Conservation (phyloP, 2,113 vertebrate genomes). For the Pogona vitticeps region DNA sequence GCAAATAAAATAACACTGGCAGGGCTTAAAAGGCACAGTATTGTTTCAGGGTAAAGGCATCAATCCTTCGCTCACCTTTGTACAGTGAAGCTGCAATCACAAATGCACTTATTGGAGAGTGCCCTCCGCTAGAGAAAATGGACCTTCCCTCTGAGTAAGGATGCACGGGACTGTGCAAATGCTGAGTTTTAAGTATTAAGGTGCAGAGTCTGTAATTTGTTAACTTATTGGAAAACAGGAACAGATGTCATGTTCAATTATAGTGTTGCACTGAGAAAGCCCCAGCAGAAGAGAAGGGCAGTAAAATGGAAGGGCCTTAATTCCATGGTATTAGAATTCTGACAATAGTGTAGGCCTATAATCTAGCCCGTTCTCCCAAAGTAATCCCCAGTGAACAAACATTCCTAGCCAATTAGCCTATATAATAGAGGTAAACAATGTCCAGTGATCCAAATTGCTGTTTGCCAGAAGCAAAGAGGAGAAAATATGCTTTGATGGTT, state of each 20-base stretch:
- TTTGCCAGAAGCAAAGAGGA: not conserved
- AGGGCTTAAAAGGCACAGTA: not conserved
- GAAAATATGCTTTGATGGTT: not conserved
- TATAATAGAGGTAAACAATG: not conserved
- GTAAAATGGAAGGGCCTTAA: constrained; percentile 12
- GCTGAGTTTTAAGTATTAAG: not conserved
- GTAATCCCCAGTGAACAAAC: constrained; percentile 11
- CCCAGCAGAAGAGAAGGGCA: not conserved
- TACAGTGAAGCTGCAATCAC: not conserved
- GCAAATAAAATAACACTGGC: not conserved
- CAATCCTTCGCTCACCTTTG: not conserved
- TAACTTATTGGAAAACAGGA: constrained; percentile 11
- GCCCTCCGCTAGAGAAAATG: not conserved
- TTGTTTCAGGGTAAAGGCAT: not conserved
- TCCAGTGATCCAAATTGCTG: not conserved
- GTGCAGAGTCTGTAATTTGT: constrained; percentile 4
- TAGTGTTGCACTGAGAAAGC: not conserved
- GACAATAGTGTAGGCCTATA: not conserved
- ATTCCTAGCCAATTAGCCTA: constrained; percentile 20
- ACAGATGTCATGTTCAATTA: constrained; percentile 1
- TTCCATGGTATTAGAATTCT: constrained; percentile 9
- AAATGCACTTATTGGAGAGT: not conserved
- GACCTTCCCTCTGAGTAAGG: not conserved
- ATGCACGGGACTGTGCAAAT: not conserved
- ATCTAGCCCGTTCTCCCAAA: not conserved